These are phyloP conservation scores for Tetraodon nigroviridis DNA, from an alignment of 2,113 vertebrate genomes.

Conservation along the genomic window DNA sequence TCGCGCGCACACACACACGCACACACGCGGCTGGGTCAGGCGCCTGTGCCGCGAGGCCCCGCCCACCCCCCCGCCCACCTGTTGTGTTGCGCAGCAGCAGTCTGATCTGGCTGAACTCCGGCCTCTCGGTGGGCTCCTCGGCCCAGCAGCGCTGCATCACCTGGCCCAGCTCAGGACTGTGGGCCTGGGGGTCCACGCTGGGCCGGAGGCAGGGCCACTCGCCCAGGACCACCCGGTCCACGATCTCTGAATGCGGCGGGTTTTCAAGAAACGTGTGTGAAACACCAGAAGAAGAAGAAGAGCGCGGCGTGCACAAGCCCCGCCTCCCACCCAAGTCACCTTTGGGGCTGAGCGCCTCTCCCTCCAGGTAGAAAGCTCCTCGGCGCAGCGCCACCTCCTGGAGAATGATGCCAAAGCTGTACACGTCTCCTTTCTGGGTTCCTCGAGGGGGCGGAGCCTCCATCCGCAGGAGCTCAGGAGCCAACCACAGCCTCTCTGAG, in stretches of 20 bases:
- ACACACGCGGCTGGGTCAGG: background rate
- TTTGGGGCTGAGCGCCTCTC: constrained; percentile 85
- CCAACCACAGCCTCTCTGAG: constrained; percentile 87
- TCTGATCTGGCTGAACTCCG: constrained; percentile 88
- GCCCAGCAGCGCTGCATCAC: constrained; percentile 96
- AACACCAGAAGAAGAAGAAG: too few species aligned
- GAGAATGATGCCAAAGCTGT: constrained; percentile 92
- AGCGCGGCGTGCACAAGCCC: too few species aligned
- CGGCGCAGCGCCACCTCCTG: constrained; percentile 90
- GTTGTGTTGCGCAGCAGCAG: constrained; percentile 87
- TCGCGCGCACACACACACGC: constrained; percentile 46
- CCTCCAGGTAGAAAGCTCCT: constrained; percentile 85
- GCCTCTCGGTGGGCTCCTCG: constrained; percentile 85
- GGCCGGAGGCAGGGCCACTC: constrained; percentile 87
- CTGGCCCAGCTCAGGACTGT: constrained; percentile 86
- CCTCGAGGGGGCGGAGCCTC: constrained; percentile 72
- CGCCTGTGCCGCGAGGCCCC: background rate
- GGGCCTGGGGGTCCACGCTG: constrained; percentile 71
- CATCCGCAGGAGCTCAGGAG: constrained; percentile 85
- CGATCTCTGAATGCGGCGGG: constrained; percentile 76
- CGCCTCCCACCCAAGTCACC: constrained; percentile 45
- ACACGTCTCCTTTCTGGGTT: constrained; percentile 88
- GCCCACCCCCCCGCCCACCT: constrained; percentile 66
- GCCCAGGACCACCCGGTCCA: constrained; percentile 83
- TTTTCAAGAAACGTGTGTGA: too few species aligned